A percentile compares a stretch with the other conserved stretches of the same genome.
phyloP scores from a whole-genome alignment of 2,888 invertebrate genomes.

The Steromphala cineraria region DNA sequence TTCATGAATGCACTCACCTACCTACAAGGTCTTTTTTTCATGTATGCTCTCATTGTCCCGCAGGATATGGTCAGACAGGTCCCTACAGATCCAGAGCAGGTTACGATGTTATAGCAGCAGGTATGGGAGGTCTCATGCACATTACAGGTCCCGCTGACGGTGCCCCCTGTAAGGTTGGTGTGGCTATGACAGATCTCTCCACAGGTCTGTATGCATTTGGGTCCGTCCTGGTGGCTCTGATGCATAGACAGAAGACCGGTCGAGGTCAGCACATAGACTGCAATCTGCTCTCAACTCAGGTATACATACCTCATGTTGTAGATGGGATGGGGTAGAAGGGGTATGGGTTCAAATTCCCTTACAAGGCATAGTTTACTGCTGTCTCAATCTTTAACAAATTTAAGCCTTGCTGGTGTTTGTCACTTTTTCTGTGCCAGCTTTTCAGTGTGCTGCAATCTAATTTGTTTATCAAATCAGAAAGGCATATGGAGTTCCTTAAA shows the following conservation, averaged over 20 bases:
- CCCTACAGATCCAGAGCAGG: slow-evolving; percentile 92
- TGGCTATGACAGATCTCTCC: slow-evolving; percentile 93
- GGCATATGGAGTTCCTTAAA: no score
- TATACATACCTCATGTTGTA: slow-evolving; percentile 41
- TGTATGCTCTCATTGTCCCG: not conserved
- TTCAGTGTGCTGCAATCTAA: no score
- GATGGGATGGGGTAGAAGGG: no score
- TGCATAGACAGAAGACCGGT: slow-evolving; percentile 86
- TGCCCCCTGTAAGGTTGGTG: slow-evolving; percentile 92
- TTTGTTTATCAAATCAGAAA: no score
- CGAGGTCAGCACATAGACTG: slow-evolving; percentile 94
- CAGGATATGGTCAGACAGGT: slow-evolving; percentile 89
- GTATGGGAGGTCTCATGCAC: slow-evolving; percentile 91
- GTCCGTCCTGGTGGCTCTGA: slow-evolving; percentile 92
- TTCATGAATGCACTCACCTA: no score
- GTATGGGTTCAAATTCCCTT: no score
- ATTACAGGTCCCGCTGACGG: slow-evolving; percentile 89
- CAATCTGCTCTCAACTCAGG: slow-evolving; percentile 93
- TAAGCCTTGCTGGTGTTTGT: no score
- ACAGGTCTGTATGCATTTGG: slow-evolving; percentile 96
- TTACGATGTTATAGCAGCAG: slow-evolving; percentile 96
- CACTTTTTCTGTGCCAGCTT: no score
- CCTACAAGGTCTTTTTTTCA: not conserved
- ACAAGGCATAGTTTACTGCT: no score
- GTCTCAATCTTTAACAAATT: no score